phyloP scores from a whole-genome alignment of 2,888 invertebrate species.

The Ophraella communa region DNA sequence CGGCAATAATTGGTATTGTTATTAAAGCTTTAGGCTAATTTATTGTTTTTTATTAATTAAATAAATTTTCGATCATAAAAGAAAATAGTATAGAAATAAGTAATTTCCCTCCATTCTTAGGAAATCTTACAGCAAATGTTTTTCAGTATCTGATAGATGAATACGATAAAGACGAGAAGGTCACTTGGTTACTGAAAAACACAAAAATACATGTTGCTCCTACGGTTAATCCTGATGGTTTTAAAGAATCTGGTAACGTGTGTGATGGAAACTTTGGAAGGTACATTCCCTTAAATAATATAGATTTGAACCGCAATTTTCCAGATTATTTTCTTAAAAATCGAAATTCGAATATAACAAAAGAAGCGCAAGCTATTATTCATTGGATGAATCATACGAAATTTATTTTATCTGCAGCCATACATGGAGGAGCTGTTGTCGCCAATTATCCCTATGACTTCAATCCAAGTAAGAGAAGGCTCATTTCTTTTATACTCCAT shows the following conservation, averaged over 20 bases:
- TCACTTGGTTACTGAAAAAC: slow-evolving; percentile 68
- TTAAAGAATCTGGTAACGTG: slow-evolving; percentile 51
- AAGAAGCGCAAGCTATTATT: slow-evolving; percentile 67
- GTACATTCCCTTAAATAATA: slow-evolving; percentile 6
- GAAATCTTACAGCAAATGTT: slow-evolving; percentile 9
- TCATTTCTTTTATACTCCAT: too few species aligned
- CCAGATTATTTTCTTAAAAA: slow-evolving; percentile 65
- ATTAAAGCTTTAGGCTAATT: too few species aligned
- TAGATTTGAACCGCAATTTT: slow-evolving; percentile 68
- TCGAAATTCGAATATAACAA: slow-evolving; percentile 52
- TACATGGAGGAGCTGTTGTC: slow-evolving; percentile 72
- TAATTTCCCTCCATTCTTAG: not conserved
- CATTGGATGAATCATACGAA: slow-evolving; percentile 65
- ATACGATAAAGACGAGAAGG: slow-evolving; percentile 60
- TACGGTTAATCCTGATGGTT: slow-evolving; percentile 80
- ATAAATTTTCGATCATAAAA: too few species aligned
- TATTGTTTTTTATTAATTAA: too few species aligned
- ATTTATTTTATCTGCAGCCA: slow-evolving; percentile 69
- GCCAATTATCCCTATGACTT: slow-evolving; percentile 74
- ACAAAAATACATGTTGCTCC: slow-evolving; percentile 77
- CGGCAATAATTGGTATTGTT: too few species aligned
- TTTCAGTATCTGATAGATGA: slow-evolving; percentile 60
- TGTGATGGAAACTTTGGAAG: slow-evolving; percentile 43
- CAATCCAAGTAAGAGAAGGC: slow-evolving; percentile 54
- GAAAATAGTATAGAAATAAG: not conserved